These are phyloP conservation scores for Meloidogyne floridensis DNA, from an alignment of 1,140 invertebrate species.

Conservation along the genomic window DNA sequence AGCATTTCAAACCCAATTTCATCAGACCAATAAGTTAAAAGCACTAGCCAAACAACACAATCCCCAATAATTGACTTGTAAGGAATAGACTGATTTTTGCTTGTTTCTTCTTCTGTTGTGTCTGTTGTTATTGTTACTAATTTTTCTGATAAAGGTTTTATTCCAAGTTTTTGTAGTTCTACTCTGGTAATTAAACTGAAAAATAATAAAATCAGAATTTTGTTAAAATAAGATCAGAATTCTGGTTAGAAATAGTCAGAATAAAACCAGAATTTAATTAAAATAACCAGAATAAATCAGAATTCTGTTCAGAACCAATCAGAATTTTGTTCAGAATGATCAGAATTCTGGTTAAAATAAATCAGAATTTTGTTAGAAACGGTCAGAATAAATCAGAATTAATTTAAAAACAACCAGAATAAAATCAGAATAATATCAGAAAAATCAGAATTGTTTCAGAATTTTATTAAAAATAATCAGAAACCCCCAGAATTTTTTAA, in stretches of 20 bases:
- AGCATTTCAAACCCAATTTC: slow-evolving; percentile 17
- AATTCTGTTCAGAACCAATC: too few species aligned
- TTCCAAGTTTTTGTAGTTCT: slow-evolving; percentile 4
- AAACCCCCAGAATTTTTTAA: background rate
- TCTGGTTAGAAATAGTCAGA: too few species aligned
- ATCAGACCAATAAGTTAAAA: slow-evolving; percentile 13
- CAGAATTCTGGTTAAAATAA: too few species aligned
- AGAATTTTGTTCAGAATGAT: too few species aligned
- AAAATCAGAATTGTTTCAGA: background rate
- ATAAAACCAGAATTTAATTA: too few species aligned
- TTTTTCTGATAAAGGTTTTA: slow-evolving; percentile 1
- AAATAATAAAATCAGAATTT: background rate
- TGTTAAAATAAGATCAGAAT: too few species aligned
- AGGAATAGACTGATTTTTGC: background rate
- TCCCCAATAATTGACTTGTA: background rate
- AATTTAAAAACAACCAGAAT: too few species aligned
- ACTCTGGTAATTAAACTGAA: background rate
- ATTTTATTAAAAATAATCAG: background rate
- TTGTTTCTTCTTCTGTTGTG: background rate
- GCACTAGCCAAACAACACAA: slow-evolving; percentile 17
- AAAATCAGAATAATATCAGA: too few species aligned
- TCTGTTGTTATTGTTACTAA: background rate
- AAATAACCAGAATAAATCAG: too few species aligned
- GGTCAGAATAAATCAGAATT: too few species aligned
- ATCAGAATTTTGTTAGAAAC: too few species aligned